phyloP scores from a whole-genome alignment of 2,888 invertebrate genomes.

The Sminthurides aquaticus region DNA sequence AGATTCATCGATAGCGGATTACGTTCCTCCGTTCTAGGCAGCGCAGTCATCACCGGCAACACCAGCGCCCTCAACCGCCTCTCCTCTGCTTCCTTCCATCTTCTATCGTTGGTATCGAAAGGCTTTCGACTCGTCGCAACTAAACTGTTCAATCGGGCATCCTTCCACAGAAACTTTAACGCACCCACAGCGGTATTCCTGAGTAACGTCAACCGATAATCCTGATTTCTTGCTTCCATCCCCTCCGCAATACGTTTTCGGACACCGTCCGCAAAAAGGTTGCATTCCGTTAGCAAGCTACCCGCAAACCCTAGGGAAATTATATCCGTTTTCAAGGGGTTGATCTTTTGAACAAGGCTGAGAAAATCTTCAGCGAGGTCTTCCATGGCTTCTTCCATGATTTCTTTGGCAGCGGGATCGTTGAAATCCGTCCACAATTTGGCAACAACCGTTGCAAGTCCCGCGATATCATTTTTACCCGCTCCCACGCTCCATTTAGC shows the following conservation, averaged over 20 bases:
- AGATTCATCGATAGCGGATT: slow-evolving; percentile 34
- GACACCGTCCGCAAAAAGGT: slow-evolving; percentile 21
- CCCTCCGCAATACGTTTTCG: slow-evolving; percentile 10
- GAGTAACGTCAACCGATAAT: slow-evolving; percentile 21
- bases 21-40: slow-evolving; percentile 35
- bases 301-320: slow-evolving; percentile 39
- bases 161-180: slow-evolving; percentile 22
- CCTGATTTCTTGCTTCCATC: background rate
- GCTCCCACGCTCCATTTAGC: slow-evolving; percentile 32
- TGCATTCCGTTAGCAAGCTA: slow-evolving; percentile 37
- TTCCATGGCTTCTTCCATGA: slow-evolving; percentile 25
- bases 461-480: slow-evolving; percentile 33
- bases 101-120: background rate
- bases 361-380: slow-evolving; percentile 36
- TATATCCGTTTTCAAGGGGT: slow-evolving; percentile 1
- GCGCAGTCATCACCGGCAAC: slow-evolving; percentile 18
- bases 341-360: slow-evolving; percentile 29
- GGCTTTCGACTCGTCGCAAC: background rate
- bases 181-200: slow-evolving; percentile 34
- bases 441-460: slow-evolving; percentile 25
- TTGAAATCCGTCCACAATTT: slow-evolving; percentile 22
- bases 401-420: slow-evolving; percentile 20
- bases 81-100: slow-evolving; percentile 2
- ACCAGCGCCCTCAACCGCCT: slow-evolving; percentile 4
- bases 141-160: background rate